Percentiles rank a stretch among this genome's conserved stretches.
These are phyloP conservation scores for Apostichopus japonicus DNA, from an alignment of 35 echinoderm and acorn worm species.

Conservation along the genomic window DNA sequence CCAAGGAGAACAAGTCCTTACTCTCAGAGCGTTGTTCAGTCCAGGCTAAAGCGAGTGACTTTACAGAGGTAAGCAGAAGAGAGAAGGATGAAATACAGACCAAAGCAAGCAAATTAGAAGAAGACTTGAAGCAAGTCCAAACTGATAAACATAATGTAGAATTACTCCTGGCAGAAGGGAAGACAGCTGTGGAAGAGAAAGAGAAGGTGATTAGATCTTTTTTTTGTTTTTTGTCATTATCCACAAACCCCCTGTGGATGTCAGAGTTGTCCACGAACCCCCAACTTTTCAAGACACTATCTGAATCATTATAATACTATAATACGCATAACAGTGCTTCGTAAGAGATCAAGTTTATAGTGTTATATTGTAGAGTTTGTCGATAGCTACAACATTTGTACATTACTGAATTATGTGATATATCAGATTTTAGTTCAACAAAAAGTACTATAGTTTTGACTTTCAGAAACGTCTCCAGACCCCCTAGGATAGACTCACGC, in stretches of 20 bases:
- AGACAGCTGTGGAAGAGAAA: neutral
- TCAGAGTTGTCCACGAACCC: too few relatives aligned
- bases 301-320: too few relatives aligned
- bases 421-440: neutral
- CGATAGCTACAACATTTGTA: neutral
- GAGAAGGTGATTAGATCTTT: neutral
- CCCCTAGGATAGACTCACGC: too few relatives aligned
- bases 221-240: neutral
- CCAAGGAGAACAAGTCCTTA: conserved; percentile 26
- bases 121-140: conserved; percentile 42
- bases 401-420: neutral
- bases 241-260: too few relatives aligned
- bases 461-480: neutral
- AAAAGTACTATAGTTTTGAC: neutral
- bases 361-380: too few relatives aligned
- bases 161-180: neutral
- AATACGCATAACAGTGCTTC: too few relatives aligned
- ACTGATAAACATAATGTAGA: neutral
- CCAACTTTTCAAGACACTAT: too few relatives aligned
- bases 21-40: conserved; percentile 15
- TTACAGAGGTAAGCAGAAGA: neutral
- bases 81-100: conserved; percentile 24
- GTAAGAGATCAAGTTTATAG: too few relatives aligned
- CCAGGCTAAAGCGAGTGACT: conserved; percentile 35
- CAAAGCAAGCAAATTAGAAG: neutral